Conservation (phyloP, 2,113 vertebrate genomes). For the Forbesichthys agassizii region DNA sequence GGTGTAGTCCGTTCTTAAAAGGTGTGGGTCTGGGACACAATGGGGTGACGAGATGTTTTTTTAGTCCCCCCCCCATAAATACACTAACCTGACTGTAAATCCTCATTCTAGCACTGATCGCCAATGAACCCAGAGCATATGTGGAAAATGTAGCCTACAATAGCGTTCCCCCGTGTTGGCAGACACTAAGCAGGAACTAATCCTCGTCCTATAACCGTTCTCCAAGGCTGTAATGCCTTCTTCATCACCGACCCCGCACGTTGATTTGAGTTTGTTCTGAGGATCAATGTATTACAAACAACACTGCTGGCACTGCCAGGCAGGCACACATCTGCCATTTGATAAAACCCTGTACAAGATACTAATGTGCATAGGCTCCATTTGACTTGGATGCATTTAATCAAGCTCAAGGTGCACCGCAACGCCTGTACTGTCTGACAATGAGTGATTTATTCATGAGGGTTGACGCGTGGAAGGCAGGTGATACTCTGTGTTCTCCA, state of each 20-base stretch:
- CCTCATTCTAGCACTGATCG: constrained; percentile 1
- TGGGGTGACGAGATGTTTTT: too few relatives aligned
- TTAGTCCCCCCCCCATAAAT: constrained; percentile 9
- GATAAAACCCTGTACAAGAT: neutral
- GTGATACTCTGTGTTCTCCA: neutral
- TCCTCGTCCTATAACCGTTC: neutral
- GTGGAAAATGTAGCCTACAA: neutral
- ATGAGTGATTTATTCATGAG: constrained; percentile 3
- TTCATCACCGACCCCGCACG: neutral
- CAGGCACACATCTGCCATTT: neutral
- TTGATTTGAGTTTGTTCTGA: too few relatives aligned
- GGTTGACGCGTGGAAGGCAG: neutral
- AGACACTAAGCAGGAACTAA: neutral
- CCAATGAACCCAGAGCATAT: too few relatives aligned
- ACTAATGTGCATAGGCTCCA: neutral
- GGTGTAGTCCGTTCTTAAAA: neutral
- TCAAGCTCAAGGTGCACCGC: neutral
- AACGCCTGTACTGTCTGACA: neutral
- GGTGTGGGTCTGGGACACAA: too few relatives aligned
- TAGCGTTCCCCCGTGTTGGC: neutral
- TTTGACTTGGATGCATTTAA: neutral
- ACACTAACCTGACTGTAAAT: constrained; percentile 29
- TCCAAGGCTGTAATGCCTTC: neutral
- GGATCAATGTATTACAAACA: neutral
- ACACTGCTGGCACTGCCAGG: neutral